A percentile compares a stretch with the other conserved stretches of the same genome.
These are phyloP conservation scores for Halcyon chelicuti DNA, from an alignment of 2,797 vertebrate species.

Conservation along the genomic window DNA sequence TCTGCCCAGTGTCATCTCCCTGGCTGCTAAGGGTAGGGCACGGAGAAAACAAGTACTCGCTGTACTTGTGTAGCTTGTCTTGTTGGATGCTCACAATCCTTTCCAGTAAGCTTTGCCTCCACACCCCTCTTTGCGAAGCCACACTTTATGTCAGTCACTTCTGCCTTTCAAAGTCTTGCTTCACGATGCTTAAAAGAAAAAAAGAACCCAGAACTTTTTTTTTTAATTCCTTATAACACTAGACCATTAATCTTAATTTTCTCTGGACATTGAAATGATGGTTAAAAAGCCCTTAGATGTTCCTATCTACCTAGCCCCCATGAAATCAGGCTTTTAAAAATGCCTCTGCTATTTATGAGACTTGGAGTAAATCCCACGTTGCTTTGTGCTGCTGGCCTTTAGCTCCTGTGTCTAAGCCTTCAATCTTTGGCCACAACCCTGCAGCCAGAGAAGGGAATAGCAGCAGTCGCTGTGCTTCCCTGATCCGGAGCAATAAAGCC, in stretches of 20 bases:
- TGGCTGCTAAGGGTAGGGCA: background rate
- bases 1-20: background rate
- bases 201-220: background rate
- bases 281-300: background rate
- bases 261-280: background rate
- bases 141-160: background rate
- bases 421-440: background rate
- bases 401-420: background rate
- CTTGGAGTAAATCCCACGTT: background rate
- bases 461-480: background rate
- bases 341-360: background rate
- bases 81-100: background rate
- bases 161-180: background rate
- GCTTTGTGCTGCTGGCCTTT: background rate
- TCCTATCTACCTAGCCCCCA: fast-evolving
- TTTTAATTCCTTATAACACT: background rate
- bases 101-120: background rate
- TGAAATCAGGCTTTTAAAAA: background rate
- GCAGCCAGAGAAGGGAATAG: background rate
- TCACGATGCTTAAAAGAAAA: background rate
- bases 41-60: background rate
- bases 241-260: background rate
- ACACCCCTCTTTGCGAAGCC: background rate
- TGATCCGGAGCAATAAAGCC: background rate
- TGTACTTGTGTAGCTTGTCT: background rate